phyloP scores from a whole-genome alignment of 1,140 invertebrate genomes.

The Apocrypta bakeri region DNA sequence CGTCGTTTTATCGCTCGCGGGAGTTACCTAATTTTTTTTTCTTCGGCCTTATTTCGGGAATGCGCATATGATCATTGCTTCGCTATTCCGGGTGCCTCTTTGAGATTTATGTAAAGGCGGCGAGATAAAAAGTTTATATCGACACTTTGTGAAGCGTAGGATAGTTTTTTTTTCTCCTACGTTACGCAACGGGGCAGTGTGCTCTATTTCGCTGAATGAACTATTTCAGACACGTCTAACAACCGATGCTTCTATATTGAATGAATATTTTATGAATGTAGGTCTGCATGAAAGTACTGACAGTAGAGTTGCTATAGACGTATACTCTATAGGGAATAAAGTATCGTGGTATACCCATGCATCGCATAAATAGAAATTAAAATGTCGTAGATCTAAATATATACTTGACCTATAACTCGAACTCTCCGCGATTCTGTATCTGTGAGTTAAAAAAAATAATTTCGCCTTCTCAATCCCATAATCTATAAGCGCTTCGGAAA shows the following conservation, averaged over 20 bases:
- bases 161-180: neutral
- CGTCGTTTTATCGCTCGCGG: conserved; percentile 7
- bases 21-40: conserved; percentile 11
- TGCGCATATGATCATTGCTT: neutral
- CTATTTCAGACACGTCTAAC: neutral
- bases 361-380: neutral
- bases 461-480: neutral
- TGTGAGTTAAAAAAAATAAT: neutral
- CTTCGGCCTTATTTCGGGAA: neutral
- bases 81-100: neutral
- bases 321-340: neutral
- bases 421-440: too few relatives aligned
- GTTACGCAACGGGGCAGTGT: neutral
- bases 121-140: neutral
- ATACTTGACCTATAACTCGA: conserved; percentile 9
- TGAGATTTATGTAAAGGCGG: neutral
- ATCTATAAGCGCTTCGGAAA: conserved; percentile 24
- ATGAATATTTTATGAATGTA: neutral
- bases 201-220: neutral
- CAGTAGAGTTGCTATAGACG: neutral
- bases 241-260: neutral
- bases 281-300: neutral
- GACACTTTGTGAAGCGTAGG: neutral
- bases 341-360: neutral
- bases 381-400: conserved; percentile 22